Evolutionary conservation across 2,113 vertebrate species (phyloP).

Genomic region (Crotalus helleri): DNA sequence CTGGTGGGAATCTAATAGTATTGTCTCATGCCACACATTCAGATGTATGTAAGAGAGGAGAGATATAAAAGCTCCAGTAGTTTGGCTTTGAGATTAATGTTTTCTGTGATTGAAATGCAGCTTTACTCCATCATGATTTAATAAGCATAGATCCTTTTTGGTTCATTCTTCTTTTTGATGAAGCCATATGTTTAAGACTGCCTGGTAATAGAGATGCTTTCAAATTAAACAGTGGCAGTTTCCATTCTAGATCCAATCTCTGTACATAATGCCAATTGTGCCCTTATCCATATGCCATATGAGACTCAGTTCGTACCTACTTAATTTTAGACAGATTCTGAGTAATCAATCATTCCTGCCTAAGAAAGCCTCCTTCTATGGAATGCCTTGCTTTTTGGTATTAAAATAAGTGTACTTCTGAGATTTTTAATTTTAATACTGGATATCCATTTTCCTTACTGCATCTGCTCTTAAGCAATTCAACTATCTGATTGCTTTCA

Average conservation of each 20-base stretch:
- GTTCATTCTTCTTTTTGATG: background rate
- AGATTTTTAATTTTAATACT: background rate
- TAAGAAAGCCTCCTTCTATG: background rate
- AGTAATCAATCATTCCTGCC: background rate
- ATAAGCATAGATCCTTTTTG: background rate
- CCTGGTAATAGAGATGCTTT: background rate
- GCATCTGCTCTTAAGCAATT: constrained; percentile 7
- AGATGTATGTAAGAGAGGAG: background rate
- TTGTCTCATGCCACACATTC: background rate
- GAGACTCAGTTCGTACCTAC: background rate
- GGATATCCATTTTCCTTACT: background rate
- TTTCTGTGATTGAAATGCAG: background rate
- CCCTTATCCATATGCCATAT: background rate
- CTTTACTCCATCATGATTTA: background rate
- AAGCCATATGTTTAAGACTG: background rate
- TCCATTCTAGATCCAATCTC: background rate
- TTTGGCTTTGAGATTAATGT: background rate
- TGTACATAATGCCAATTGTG: background rate
- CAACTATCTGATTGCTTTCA: background rate
- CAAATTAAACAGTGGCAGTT: background rate
- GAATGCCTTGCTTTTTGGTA: background rate
- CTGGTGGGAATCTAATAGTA: background rate
- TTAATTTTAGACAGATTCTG: background rate
- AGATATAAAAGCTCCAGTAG: background rate
- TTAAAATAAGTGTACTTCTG: background rate